Percentiles rank a stretch among this genome's conserved stretches.
Evolutionary conservation across 2,113 vertebrate species (phyloP).

Genomic region (Channa maculata): DNA sequence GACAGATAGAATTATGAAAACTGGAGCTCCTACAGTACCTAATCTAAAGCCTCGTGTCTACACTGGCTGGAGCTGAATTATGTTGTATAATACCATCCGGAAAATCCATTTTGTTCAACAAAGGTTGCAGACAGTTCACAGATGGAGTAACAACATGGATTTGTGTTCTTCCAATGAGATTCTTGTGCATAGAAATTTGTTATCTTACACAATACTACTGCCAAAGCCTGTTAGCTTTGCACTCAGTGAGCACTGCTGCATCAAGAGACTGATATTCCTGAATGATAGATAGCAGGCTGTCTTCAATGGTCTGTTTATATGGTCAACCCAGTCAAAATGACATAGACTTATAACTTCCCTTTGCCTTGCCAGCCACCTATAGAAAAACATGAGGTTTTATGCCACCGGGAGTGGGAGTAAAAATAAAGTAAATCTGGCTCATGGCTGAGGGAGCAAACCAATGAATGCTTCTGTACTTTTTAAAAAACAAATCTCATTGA

Average conservation of each 20-base stretch:
- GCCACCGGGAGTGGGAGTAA: conserved; percentile 25
- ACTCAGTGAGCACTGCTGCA: conserved; percentile 15
- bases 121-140: conserved; percentile 34
- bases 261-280: conserved; percentile 26
- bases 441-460: conserved; percentile 28
- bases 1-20: conserved; percentile 13
- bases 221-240: conserved; percentile 16
- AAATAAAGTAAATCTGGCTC: conserved; percentile 40
- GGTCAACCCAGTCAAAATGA: conserved; percentile 27
- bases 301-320: conserved; percentile 40
- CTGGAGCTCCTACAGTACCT: background rate
- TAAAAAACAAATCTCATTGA: conserved; percentile 3
- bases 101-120: conserved; percentile 51
- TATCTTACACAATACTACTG: conserved; percentile 37
- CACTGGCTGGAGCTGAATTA: conserved; percentile 31
- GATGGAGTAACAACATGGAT: conserved; percentile 14
- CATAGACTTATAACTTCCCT: conserved; percentile 18
- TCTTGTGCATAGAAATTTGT: conserved; percentile 33
- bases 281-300: conserved; percentile 41
- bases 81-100: conserved; percentile 17
- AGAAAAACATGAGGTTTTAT: conserved; percentile 43
- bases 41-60: conserved; percentile 32
- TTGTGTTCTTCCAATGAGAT: conserved; percentile 24
- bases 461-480: conserved; percentile 34
- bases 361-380: conserved; percentile 1